These are phyloP conservation scores for Coreius guichenoti DNA, from an alignment of 2,797 vertebrate genomes.

Conservation along the genomic window DNA sequence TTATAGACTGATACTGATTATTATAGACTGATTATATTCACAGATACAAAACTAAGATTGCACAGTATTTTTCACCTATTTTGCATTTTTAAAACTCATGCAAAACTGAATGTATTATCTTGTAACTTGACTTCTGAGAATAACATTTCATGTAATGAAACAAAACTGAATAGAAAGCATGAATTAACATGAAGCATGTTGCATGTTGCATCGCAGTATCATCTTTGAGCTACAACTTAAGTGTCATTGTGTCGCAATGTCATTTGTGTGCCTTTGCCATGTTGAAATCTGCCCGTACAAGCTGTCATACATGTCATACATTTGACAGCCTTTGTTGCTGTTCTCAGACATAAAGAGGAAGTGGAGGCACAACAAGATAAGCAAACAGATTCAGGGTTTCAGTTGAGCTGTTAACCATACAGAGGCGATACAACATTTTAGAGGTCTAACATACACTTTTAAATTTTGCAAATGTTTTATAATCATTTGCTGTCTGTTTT, in stretches of 20 bases:
- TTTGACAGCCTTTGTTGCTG: constrained; percentile 15
- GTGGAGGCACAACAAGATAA: constrained; percentile 37
- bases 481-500: neutral
- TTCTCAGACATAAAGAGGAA: constrained; percentile 36
- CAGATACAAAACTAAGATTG: neutral
- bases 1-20: neutral
- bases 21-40: too few relatives aligned
- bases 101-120: neutral
- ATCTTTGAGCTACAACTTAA: neutral
- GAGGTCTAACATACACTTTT: neutral
- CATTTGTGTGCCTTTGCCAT: constrained; percentile 31
- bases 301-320: constrained; percentile 13
- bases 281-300: constrained; percentile 40
- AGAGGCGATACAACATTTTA: neutral
- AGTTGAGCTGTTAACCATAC: constrained; percentile 31
- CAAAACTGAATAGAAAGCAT: neutral
- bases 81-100: neutral
- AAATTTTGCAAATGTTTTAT: constrained; percentile 17
- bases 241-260: constrained; percentile 3
- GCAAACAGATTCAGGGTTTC: constrained; percentile 43
- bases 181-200: neutral
- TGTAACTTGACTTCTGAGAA: neutral
- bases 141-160: neutral
- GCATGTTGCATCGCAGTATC: neutral
- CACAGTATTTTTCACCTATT: neutral